Conservation (phyloP, 2,113 vertebrate species). For the Cichladusa arquata region DNA sequence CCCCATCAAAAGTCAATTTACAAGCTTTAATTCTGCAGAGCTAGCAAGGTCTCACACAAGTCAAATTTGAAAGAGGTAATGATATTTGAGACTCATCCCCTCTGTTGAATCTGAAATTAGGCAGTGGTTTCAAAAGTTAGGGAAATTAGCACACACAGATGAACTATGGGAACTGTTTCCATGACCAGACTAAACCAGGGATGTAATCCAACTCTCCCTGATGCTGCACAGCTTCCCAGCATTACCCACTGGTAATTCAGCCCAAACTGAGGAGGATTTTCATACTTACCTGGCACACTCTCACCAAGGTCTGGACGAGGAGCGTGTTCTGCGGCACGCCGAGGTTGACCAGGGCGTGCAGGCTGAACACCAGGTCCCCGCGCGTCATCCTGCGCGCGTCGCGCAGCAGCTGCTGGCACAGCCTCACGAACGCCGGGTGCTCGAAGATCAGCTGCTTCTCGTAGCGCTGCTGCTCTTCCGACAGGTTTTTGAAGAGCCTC, state of each 20-base stretch:
- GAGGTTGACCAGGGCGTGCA: constrained; percentile 79
- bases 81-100: neutral
- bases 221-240: neutral
- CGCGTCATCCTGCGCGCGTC: constrained; percentile 47
- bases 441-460: constrained; percentile 84
- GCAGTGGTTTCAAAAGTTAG: neutral
- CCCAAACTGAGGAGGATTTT: neutral
- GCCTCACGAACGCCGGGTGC: constrained; percentile 74
- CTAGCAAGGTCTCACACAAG: neutral
- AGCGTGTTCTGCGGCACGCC: constrained; percentile 82
- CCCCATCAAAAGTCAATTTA: neutral
- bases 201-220: neutral
- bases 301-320: constrained; percentile 85
- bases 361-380: constrained; percentile 71
- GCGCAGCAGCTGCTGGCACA: constrained; percentile 76
- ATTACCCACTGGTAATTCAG: rapidly evolving
- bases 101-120: neutral
- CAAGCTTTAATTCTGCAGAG: neutral
- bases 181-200: neutral
- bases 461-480: constrained; percentile 72
- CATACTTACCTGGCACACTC: constrained; percentile 81
- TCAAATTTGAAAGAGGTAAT: neutral
- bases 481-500: constrained; percentile 75
- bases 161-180: neutral
- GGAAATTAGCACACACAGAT: neutral